Evolutionary conservation across 2,888 invertebrate genomes (phyloP).

Genomic region (Cremastobaeus sp.): DNA sequence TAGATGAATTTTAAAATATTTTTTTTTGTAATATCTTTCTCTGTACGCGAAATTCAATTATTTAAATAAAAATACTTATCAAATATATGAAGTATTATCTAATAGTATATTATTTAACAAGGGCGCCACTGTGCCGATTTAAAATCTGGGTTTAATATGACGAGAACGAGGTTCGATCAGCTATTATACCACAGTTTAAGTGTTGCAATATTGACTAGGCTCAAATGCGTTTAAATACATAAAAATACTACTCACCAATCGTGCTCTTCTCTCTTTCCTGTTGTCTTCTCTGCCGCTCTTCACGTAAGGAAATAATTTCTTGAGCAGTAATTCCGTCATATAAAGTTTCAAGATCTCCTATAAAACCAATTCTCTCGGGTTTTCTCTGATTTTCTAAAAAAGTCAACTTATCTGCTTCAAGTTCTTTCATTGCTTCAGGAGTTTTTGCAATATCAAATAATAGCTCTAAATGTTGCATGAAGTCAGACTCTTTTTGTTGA

Average conservation of each 20-base stretch:
- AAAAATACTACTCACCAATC: constrained; percentile 1
- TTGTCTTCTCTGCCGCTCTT: not conserved
- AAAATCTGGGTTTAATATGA: too few relatives aligned
- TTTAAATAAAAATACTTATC: too few relatives aligned
- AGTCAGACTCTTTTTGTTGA: not conserved
- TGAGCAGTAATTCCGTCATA: not conserved
- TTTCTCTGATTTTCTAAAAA: constrained; percentile 2
- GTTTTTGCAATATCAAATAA: not conserved
- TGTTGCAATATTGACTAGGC: not conserved
- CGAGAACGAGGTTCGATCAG: too few relatives aligned
- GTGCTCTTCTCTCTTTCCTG: constrained; percentile 8
- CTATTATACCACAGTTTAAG: not conserved
- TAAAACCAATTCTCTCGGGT: constrained; percentile 5
- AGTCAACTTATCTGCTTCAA: not conserved
- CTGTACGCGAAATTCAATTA: too few relatives aligned
- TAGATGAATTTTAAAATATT: too few relatives aligned
- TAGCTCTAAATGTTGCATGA: not conserved
- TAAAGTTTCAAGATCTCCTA: constrained; percentile 5
- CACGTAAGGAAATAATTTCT: not conserved
- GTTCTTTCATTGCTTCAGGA: not conserved
- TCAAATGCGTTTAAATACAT: not conserved
- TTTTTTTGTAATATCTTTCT: too few relatives aligned
- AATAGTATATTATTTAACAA: too few relatives aligned
- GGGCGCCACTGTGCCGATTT: too few relatives aligned
- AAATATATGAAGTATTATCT: too few relatives aligned